Percentiles rank a stretch among this genome's conserved stretches.
Conservation (phyloP, 2,888 invertebrate species). For the Phaedon cochleariae region DNA sequence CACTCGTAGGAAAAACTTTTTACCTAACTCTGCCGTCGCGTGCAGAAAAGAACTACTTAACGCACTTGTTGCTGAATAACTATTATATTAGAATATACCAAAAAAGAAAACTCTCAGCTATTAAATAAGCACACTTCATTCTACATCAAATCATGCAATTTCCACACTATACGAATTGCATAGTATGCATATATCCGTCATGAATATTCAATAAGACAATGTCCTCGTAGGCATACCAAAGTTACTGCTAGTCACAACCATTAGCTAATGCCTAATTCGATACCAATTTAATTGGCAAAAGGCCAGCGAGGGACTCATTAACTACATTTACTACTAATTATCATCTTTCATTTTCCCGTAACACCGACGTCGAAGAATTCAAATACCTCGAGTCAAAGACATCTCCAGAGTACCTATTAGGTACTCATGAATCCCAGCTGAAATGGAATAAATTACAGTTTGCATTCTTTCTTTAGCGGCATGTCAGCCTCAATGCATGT, state of each 20-base stretch:
- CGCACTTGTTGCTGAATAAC: too few relatives aligned
- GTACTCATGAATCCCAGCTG: constrained; percentile 23
- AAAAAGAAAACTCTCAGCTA: too few relatives aligned
- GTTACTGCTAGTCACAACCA: constrained; percentile 20
- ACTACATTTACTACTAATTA: constrained; percentile 36
- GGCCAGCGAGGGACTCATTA: constrained; percentile 41
- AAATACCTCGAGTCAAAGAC: constrained; percentile 38
- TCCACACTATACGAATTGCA: too few relatives aligned
- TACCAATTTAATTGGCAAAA: constrained; percentile 43
- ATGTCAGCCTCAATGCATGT: constrained; percentile 46
- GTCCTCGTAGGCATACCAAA: constrained; percentile 36
- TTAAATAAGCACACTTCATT: too few relatives aligned
- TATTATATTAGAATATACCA: too few relatives aligned
- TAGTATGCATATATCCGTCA: constrained; percentile 18
- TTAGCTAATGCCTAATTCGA: constrained; percentile 40
- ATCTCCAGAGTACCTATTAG: constrained; percentile 40
- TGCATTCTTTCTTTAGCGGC: constrained; percentile 37
- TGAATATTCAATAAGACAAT: constrained; percentile 40
- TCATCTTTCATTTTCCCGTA: constrained; percentile 39
- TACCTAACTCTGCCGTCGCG: too few relatives aligned
- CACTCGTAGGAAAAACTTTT: too few relatives aligned
- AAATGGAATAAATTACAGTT: constrained; percentile 38
- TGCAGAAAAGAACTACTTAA: too few relatives aligned
- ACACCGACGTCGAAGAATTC: constrained; percentile 36
- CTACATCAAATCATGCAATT: too few relatives aligned